Percentiles rank a stretch among this genome's conserved stretches.
Conservation (phyloP, 1,140 invertebrate genomes). For the Drosophila yakuba region DNA sequence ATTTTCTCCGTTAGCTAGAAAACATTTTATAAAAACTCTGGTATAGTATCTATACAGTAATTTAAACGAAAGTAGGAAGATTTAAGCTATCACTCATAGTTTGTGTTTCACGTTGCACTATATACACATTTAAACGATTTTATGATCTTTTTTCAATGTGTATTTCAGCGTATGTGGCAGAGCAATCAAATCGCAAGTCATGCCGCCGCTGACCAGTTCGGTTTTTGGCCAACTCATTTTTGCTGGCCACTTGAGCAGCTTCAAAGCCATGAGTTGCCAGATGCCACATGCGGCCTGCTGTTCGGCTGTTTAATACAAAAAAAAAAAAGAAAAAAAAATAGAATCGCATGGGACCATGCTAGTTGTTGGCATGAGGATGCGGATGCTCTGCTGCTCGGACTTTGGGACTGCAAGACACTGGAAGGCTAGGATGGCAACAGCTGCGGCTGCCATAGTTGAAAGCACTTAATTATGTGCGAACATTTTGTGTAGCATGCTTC, state of each 20-base stretch:
- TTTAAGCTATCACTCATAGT: no score
- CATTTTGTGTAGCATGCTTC: conserved; percentile 39
- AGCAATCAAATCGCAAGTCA: conserved; percentile 27
- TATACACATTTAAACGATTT: no score
- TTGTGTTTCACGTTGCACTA: no score
- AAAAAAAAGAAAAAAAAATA: conserved; percentile 9
- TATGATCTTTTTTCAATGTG: neutral
- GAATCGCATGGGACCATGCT: neutral
- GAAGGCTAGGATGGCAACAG: conserved; percentile 20
- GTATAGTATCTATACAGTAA: no score
- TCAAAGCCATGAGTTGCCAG: conserved; percentile 14
- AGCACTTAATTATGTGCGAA: conserved; percentile 62
- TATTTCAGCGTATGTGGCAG: neutral
- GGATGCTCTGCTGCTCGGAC: conserved; percentile 5
- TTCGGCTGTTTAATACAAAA: conserved; percentile 26
- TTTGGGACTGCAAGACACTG: conserved; percentile 5
- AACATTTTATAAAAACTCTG: no score
- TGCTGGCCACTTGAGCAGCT: conserved; percentile 8
- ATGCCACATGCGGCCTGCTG: conserved; percentile 10
- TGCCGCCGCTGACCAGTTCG: conserved; percentile 6
- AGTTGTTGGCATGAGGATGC: neutral
- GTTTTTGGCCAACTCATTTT: conserved; percentile 29
- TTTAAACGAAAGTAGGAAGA: no score
- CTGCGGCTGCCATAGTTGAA: conserved; percentile 35
- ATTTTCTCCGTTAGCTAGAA: no score